phyloP scores from a whole-genome alignment of 2,797 vertebrate species.

The Micromesistius poutassou region DNA sequence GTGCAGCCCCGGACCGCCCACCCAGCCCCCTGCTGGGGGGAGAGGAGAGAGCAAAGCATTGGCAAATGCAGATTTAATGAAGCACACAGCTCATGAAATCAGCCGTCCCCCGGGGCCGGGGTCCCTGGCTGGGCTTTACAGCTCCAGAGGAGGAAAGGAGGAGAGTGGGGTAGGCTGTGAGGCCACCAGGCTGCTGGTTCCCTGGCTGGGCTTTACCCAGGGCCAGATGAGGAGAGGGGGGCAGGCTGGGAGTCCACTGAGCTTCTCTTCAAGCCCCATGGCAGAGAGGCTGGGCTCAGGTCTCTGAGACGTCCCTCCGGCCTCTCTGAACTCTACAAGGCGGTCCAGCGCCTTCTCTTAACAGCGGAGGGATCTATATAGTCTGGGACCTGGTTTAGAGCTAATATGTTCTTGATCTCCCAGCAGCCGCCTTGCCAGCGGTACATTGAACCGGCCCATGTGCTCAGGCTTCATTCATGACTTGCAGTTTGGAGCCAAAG shows the following conservation, averaged over 20 bases:
- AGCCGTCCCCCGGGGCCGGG: conserved; percentile 9
- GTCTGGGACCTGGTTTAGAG: conserved; percentile 41
- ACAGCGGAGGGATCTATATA: conserved; percentile 44
- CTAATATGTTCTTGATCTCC: conserved; percentile 61
- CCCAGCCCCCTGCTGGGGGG: conserved; percentile 38
- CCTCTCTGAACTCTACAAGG: conserved; percentile 9
- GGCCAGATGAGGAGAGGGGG: conserved; percentile 22
- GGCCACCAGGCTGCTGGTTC: conserved; percentile 24
- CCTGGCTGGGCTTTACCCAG: conserved; percentile 43
- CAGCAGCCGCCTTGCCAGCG: conserved; percentile 40
- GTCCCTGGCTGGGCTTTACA: conserved; percentile 44
- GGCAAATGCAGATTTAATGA: conserved; percentile 67
- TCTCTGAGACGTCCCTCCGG: conserved; percentile 18
- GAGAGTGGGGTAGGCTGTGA: no score
- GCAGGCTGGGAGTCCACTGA: conserved; percentile 34
- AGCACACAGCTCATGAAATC: conserved; percentile 53
- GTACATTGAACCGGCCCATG: conserved; percentile 43
- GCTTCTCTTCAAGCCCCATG: conserved; percentile 26
- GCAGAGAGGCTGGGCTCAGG: conserved; percentile 13
- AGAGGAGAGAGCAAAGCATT: conserved; percentile 54
- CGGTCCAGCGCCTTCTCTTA: conserved; percentile 16
- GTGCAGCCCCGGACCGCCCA: conserved; percentile 3
- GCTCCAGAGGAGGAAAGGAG: neutral
- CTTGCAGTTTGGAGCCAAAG: neutral
- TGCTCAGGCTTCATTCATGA: conserved; percentile 16